phyloP scores from a whole-genome alignment of 2,797 vertebrate species.

The Huso huso region DNA sequence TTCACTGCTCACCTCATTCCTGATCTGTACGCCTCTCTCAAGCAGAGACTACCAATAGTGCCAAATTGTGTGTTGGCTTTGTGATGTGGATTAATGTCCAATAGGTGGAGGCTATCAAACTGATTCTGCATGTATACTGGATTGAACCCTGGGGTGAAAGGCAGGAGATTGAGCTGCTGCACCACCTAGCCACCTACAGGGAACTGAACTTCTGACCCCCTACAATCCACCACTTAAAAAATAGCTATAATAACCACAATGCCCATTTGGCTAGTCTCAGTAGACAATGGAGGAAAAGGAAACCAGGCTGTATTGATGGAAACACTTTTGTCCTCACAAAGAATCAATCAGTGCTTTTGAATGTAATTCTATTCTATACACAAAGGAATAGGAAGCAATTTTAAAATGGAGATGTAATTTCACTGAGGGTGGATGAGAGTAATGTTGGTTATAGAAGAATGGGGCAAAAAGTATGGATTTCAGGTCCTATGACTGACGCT shows the following conservation, averaged over 20 bases:
- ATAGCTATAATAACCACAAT: constrained; percentile 49
- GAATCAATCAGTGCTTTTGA: constrained; percentile 64
- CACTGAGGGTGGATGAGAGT: constrained; percentile 45
- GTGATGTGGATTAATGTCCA: no score
- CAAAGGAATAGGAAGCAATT: constrained; percentile 61
- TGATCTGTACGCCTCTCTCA: no score
- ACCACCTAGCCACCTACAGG: constrained; percentile 24
- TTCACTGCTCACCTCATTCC: no score
- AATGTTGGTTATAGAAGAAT: constrained; percentile 18
- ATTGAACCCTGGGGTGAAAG: no score
- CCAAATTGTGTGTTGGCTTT: no score
- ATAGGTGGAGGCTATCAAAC: no score
- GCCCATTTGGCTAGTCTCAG: constrained; percentile 46
- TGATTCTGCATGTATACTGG: no score
- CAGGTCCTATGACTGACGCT: no score
- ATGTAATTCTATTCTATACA: constrained; percentile 64
- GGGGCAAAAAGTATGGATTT: no score
- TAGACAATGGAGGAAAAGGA: constrained; percentile 43
- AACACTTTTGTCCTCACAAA: constrained; percentile 56
- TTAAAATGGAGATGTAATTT: constrained; percentile 66
- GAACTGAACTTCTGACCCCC: constrained; percentile 21
- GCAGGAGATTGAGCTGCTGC: constrained; percentile 17
- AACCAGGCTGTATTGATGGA: constrained; percentile 50
- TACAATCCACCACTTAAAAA: constrained; percentile 44
- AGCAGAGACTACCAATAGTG: no score